Conservation (phyloP, 2,113 vertebrate species). For the Oncorhynchus mykiss region DNA sequence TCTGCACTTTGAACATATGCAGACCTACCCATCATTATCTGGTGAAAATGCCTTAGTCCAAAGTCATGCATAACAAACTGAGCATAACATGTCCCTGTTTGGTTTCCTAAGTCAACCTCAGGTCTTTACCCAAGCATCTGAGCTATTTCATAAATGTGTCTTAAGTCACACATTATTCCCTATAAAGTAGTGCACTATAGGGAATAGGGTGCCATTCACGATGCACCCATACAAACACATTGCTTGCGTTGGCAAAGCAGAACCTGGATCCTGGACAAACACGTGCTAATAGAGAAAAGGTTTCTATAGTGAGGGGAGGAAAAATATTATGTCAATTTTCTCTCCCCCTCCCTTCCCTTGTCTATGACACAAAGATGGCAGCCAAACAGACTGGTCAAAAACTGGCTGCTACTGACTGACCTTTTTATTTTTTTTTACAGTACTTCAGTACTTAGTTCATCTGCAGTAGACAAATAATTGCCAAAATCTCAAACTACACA, state of each 20-base stretch:
- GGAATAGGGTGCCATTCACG: too few relatives aligned
- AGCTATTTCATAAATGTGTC: conserved; percentile 50
- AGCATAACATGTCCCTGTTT: conserved; percentile 58
- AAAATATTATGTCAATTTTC: conserved; percentile 30
- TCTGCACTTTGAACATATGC: conserved; percentile 24
- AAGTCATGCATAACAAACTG: conserved; percentile 63
- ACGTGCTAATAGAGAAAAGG: conserved; percentile 41
- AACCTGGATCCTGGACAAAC: conserved; percentile 57
- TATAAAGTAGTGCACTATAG: too few relatives aligned
- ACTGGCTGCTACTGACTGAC: too few relatives aligned
- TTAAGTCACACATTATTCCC: not conserved
- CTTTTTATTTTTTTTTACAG: too few relatives aligned
- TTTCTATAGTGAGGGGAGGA: conserved; percentile 27
- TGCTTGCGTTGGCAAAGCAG: conserved; percentile 38
- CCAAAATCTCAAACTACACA: not conserved
- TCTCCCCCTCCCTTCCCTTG: conserved; percentile 36
- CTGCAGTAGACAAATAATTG: too few relatives aligned
- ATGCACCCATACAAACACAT: too few relatives aligned
- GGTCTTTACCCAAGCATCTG: conserved; percentile 42
- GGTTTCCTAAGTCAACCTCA: conserved; percentile 51
- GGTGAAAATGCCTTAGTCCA: conserved; percentile 47
- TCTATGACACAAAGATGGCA: too few relatives aligned
- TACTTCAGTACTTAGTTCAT: not conserved
- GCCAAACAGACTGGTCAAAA: too few relatives aligned
- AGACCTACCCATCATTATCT: conserved; percentile 61